Evolutionary conservation across 2,113 vertebrate species (phyloP).

Genomic region (Rattus norvegicus): DNA sequence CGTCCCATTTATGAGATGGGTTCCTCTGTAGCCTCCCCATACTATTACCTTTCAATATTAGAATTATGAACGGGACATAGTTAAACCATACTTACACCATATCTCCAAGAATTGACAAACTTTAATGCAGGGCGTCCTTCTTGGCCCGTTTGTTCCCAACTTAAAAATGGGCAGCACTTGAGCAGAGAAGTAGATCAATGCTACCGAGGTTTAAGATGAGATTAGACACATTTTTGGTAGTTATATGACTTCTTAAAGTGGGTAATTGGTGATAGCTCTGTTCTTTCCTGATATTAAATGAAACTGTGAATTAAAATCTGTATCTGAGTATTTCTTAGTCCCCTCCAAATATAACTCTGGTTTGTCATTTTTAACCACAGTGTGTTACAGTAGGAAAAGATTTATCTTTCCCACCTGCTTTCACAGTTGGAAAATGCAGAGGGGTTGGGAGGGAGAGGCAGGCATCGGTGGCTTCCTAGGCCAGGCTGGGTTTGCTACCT

Average conservation of each 20-base stretch:
- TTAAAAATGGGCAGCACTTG: not conserved
- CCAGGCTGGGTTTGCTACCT: not conserved
- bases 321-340: too few relatives aligned
- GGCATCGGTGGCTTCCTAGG: not conserved
- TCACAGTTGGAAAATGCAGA: not conserved
- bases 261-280: not conserved
- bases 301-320: not conserved
- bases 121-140: not conserved
- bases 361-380: constrained; percentile 1
- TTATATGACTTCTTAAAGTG: not conserved
- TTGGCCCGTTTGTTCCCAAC: not conserved
- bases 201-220: not conserved
- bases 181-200: not conserved
- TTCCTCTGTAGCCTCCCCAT: not conserved
- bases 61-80: not conserved
- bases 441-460: not conserved
- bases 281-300: not conserved
- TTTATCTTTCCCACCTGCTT: not conserved
- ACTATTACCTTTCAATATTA: not conserved
- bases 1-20: not conserved
- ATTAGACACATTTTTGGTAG: not conserved
- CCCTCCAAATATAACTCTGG: not conserved
- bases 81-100: not conserved
- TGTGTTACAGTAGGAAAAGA: not conserved
- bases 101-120: not conserved